These are phyloP conservation scores for Xestia xanthographa DNA, from an alignment of 2,888 invertebrate genomes.

Conservation along the genomic window DNA sequence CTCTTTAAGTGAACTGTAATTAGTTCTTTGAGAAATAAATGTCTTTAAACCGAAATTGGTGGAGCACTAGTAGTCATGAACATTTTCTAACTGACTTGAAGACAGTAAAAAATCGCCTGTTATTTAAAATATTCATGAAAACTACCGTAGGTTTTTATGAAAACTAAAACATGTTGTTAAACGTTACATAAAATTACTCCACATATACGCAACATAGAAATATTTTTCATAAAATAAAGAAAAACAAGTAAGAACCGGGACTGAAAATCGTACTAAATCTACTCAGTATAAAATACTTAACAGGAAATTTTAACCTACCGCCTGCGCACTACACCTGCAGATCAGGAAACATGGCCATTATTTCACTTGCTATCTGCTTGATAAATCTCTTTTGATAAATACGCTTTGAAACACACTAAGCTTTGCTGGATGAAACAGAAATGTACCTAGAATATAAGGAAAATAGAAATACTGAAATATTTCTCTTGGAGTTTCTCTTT, in stretches of 20 bases:
- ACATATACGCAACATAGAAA: background rate
- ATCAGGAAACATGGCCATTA: constrained; percentile 76
- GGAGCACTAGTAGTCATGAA: background rate
- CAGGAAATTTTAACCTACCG: constrained; percentile 64
- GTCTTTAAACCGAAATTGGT: no score
- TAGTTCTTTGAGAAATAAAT: no score
- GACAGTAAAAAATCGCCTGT: background rate
- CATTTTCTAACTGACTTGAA: background rate
- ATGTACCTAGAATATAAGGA: constrained; percentile 34
- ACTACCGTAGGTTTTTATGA: no score
- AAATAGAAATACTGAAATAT: constrained; percentile 39
- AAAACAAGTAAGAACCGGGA: background rate
- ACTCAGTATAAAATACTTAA: constrained; percentile 38
- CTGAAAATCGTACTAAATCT: background rate
- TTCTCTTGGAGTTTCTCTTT: constrained; percentile 24
- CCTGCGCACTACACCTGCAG: constrained; percentile 50
- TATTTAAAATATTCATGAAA: background rate
- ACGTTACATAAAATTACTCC: background rate
- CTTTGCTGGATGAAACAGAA: constrained; percentile 38
- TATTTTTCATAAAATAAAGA: background rate
- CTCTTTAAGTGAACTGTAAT: no score
- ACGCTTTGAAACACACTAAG: constrained; percentile 46
- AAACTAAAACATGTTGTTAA: no score
- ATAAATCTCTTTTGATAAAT: constrained; percentile 71
- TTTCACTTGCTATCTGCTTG: constrained; percentile 73